Base-by-base conservation (phyloP, 2,888 invertebrate species). In the Morinoia aosen region DNA sequence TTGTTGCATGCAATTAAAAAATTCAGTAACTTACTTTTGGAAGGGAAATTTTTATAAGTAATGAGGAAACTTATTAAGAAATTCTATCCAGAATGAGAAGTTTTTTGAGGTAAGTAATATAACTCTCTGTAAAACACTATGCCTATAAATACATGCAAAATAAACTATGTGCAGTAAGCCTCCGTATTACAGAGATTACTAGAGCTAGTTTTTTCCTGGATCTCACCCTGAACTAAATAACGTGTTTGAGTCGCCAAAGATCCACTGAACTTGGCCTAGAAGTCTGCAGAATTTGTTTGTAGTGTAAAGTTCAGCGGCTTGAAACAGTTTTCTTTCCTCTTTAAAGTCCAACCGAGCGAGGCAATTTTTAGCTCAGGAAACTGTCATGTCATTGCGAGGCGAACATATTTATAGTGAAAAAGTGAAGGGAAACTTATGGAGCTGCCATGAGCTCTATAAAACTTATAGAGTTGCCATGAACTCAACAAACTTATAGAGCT, bases 201-300 rank as follows among this genome's bases (percentile, higher is more conserved):
- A 16, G 19, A 16, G 76, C 33, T 76, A 33, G 2, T 25, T 33
- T 16, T 76, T 76, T 19, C 76, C 76, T 8, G 8, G 76, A 10
- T 25, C 33, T 76, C 12, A 76, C 76, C 76, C 76, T 76, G 76
- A 76, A 76, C 76, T 76, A 10, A 76, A 76, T 76, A 33, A 16
- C 8, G 10, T 76, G 25, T 76, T 76, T 76, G 76, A 16, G 25
- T 33, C 33, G 76, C 76, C 25, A 33, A 76, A 76, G 76, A 10
- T 76, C 76, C 25, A 76, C 76, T 76, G 25, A 76, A 76, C 76
- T 76, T 33, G 76, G 76, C 76, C 76, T 76, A 76, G 76, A 76
- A 76, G 76, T 76, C 76, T 76, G 25, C 76, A 76, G 16, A 76
- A 76, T 76, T 76, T 76, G 76, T 76, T 76, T 76, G 76, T 76